Base-by-base conservation (phyloP, 2,888 invertebrate genomes). In the Dicycla oo region DNA sequence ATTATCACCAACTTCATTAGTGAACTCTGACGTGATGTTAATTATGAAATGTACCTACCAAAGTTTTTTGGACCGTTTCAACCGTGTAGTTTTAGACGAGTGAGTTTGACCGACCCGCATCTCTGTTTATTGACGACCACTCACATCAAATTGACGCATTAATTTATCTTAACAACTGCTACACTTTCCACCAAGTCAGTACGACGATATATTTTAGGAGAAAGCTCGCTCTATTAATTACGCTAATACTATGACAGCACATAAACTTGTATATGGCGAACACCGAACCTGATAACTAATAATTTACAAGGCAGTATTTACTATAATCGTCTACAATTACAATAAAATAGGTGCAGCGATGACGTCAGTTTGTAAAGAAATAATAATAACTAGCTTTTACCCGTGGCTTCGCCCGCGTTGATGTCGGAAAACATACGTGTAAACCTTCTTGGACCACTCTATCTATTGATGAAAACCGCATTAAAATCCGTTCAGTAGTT, bases 151-250 rank as follows among this genome's bases (percentile, higher is more conserved):
- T 91, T 88, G 91, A 92, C 88, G 85, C 84, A 87, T 91, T 90
- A 89, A 92, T 91, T 91, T 91, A 91, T 89, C 89, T 91, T 84
- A 84, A 88, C 87, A 84, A 86, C 85, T 87, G 83, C 88, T 89
- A 86, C 88, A 91, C 92, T 92, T 92, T 92, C 91, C 91, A 91
- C 89, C 87, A 87, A 88, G 86, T 83, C 87, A 89, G 88, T 86
- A 82, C 78, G 73, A 84, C 84, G 84, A 84, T 90, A 86, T 88
- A 87, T 88, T 90, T 89, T 88, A 85, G 86, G 86, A 86, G 90
- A 92, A 91, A 91, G 90, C 87, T 88, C 69, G 58, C 61, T 75
- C 58, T 53, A 73, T 81, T 82, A 77, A 79, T 81, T 81, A 64
- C 75, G 66, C 69, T 67, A 73, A 69, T 64, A 73, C 68, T 69